These are phyloP conservation scores for Thunnus maccoyii DNA, from an alignment of 2,113 vertebrate genomes.

Conservation along the genomic window DNA sequence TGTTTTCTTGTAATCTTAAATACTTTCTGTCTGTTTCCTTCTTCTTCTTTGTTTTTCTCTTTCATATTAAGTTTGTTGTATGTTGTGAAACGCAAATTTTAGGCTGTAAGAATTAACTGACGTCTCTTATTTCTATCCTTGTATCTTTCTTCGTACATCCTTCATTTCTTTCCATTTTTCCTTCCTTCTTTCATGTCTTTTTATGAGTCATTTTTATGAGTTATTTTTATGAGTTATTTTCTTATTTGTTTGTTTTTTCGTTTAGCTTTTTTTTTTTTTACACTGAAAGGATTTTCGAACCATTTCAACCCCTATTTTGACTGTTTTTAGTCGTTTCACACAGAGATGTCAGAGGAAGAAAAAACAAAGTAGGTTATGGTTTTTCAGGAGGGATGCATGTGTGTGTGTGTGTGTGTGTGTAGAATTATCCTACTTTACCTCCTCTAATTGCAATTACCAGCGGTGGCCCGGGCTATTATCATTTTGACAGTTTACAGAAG, in stretches of 20 bases:
- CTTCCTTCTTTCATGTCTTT: no score
- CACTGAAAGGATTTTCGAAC: not conserved
- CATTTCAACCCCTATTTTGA: not conserved
- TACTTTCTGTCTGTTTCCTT: not conserved
- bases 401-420: not conserved
- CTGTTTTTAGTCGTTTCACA: not conserved
- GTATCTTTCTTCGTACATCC: not conserved
- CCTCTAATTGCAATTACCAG: slow-evolving; percentile 79
- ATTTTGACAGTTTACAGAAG: slow-evolving; percentile 84
- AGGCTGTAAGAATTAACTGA: no score
- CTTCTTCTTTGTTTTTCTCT: not conserved
- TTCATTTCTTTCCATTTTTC: not conserved
- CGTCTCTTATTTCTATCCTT: no score
- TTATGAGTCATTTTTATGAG: no score
- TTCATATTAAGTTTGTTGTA: no score
- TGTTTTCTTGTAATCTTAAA: no score
- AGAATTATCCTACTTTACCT: slow-evolving; percentile 44
- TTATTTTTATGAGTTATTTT: no score
- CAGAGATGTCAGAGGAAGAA: slow-evolving; percentile 12
- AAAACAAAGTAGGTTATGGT: slow-evolving; percentile 30
- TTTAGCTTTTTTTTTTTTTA: no score
- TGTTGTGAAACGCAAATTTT: no score
- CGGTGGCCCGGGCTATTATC: slow-evolving; percentile 73
- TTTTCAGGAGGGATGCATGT: slow-evolving; percentile 41
- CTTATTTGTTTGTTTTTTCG: not conserved